Evolutionary conservation across 2,797 vertebrate species (phyloP).

Genomic region (Diplodus puntazzo): DNA sequence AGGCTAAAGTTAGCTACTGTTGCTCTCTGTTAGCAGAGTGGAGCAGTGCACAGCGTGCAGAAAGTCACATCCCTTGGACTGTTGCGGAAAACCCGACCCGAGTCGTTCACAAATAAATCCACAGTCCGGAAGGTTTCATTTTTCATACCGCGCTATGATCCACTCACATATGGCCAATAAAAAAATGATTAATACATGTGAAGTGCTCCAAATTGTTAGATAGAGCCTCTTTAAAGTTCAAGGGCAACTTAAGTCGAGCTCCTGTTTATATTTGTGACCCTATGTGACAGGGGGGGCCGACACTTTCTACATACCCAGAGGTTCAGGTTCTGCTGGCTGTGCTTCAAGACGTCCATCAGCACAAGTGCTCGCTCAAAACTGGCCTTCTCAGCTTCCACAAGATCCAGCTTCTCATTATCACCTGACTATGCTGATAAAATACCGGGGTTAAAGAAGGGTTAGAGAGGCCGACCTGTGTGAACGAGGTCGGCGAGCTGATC

Average conservation of each 20-base stretch:
- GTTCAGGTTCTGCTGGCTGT: conserved; percentile 68
- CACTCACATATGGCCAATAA: too few relatives aligned
- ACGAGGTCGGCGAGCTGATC: conserved; percentile 8
- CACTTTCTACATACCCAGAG: conserved; percentile 52
- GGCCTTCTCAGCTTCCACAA: conserved; percentile 54
- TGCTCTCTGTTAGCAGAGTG: too few relatives aligned
- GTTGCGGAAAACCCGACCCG: too few relatives aligned
- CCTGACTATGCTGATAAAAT: conserved; percentile 42
- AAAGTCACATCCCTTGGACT: too few relatives aligned
- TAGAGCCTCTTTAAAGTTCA: neutral
- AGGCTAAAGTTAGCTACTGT: too few relatives aligned
- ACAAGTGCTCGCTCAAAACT: conserved; percentile 33
- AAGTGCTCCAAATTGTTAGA: too few relatives aligned
- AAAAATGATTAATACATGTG: too few relatives aligned
- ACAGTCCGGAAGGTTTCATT: too few relatives aligned
- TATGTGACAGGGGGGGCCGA: neutral
- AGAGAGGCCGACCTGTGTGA: neutral
- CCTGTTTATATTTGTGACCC: conserved; percentile 46
- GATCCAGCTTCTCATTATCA: conserved; percentile 46
- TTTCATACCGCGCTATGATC: too few relatives aligned
- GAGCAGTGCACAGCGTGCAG: too few relatives aligned
- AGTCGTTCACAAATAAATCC: too few relatives aligned
- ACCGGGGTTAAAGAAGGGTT: conserved; percentile 25
- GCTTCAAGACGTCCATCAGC: conserved; percentile 53
- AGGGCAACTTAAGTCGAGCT: conserved; percentile 7